These are phyloP conservation scores for Pocillopora verrucosa DNA, from an alignment of 64 coral and sea anemone species.

Conservation along the genomic window DNA sequence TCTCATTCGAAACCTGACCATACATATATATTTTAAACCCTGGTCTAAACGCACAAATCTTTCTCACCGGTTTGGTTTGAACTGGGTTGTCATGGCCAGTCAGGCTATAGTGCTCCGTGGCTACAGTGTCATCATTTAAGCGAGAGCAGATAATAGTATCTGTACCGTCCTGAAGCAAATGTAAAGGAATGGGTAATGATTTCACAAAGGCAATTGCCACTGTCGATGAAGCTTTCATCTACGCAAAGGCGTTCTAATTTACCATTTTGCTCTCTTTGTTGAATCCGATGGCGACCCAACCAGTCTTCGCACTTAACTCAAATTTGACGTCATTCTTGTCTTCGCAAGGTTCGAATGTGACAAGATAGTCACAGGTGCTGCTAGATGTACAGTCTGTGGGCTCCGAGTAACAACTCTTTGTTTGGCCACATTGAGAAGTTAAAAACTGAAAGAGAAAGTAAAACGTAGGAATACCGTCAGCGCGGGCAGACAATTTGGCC, in stretches of 20 bases:
- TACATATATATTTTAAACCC: too few species aligned
- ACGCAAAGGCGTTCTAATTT: not conserved
- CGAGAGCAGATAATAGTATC: conserved; percentile 79
- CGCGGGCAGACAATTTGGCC: too few species aligned
- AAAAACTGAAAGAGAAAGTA: conserved; percentile 24
- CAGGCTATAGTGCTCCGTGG: conserved; percentile 57
- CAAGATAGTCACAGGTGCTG: conserved; percentile 60
- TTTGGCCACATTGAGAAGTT: conserved; percentile 38
- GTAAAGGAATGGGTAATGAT: not conserved
- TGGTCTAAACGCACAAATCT: too few species aligned
- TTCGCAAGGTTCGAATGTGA: conserved; percentile 47
- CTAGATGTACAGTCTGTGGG: conserved; percentile 54
- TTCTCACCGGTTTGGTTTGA: conserved; percentile 63
- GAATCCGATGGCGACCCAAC: conserved; percentile 69
- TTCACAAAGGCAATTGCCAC: not conserved
- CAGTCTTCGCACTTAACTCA: conserved; percentile 50
- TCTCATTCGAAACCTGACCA: too few species aligned
- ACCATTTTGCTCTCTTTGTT: conserved; percentile 62
- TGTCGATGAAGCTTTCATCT: not conserved
- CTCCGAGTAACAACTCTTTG: conserved; percentile 60
- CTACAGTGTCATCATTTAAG: not conserved
- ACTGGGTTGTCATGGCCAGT: conserved; percentile 43
- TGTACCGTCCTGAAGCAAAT: conserved; percentile 52
- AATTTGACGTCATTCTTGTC: conserved; percentile 49
- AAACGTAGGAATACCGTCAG: too few species aligned